Percentiles rank a stretch among this genome's conserved stretches.
phyloP scores from a whole-genome alignment of 2,888 invertebrate species.

The Noctua janthe region DNA sequence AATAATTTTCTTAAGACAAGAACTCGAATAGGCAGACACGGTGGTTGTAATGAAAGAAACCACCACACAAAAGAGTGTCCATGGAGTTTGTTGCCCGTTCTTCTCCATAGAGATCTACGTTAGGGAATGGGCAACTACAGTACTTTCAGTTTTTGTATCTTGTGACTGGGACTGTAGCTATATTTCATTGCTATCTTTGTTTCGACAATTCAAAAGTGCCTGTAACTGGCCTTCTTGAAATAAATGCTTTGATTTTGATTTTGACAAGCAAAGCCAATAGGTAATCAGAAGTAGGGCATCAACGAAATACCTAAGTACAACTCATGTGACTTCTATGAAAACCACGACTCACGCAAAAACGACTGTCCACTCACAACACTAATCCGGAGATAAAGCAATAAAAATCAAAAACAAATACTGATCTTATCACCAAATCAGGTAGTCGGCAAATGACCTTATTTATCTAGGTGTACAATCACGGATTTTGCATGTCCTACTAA shows the following conservation, averaged over 20 bases:
- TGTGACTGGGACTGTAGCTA: too few relatives aligned
- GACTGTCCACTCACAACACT: conserved; percentile 19
- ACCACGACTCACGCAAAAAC: not conserved
- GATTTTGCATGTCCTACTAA: conserved; percentile 41
- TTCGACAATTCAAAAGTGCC: too few relatives aligned
- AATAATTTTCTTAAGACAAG: not conserved
- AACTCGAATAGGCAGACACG: not conserved
- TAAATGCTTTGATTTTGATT: too few relatives aligned
- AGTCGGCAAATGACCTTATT: conserved; percentile 29
- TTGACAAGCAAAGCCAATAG: not conserved
- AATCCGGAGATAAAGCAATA: conserved; percentile 53
- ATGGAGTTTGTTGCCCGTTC: too few relatives aligned
- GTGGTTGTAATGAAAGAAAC: not conserved
- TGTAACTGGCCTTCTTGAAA: too few relatives aligned
- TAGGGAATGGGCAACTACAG: too few relatives aligned
- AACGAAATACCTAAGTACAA: not conserved
- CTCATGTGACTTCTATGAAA: conserved; percentile 23
- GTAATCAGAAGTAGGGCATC: not conserved
- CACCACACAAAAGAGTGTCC: not conserved
- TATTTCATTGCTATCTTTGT: too few relatives aligned
- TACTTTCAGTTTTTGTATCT: too few relatives aligned
- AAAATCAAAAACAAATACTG: conserved; percentile 33
- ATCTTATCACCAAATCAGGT: conserved; percentile 40
- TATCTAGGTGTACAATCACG: conserved; percentile 37
- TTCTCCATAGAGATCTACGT: too few relatives aligned